A percentile compares a stretch with the other conserved stretches of the same genome.
Conservation (phyloP, 2,888 invertebrate genomes). For the Harpalus rubripes region DNA sequence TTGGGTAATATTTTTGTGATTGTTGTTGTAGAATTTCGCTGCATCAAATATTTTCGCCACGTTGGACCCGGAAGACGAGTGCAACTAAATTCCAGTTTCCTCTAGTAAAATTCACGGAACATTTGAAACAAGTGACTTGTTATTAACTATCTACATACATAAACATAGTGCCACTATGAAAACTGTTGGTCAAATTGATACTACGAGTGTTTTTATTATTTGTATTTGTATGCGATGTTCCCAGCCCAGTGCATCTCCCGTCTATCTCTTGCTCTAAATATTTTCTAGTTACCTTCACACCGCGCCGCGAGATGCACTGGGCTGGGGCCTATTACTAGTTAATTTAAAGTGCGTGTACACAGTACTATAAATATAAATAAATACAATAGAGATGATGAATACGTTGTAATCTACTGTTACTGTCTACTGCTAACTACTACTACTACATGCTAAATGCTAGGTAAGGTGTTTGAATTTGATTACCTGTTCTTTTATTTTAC, state of each 20-base stretch:
- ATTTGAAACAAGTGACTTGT: constrained; percentile 66
- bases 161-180: constrained; percentile 72
- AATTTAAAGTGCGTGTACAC: constrained; percentile 67
- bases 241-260: constrained; percentile 68
- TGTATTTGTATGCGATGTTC: constrained; percentile 65
- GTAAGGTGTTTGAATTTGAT: constrained; percentile 55
- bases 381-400: constrained; percentile 63
- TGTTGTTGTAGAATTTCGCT: constrained; percentile 83
- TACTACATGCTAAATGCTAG: neutral
- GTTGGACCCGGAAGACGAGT: constrained; percentile 82
- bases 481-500: constrained; percentile 33
- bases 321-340: constrained; percentile 67
- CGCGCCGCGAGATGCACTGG: constrained; percentile 67
- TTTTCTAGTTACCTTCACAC: constrained; percentile 61
- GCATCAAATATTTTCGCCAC: constrained; percentile 88
- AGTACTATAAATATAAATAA: constrained; percentile 67
- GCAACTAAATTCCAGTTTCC: constrained; percentile 69
- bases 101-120: constrained; percentile 47
- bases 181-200: constrained; percentile 69
- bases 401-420: constrained; percentile 39
- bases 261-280: constrained; percentile 45
- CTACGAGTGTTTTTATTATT: constrained; percentile 66
- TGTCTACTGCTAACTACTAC: too few relatives aligned
- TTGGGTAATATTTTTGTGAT: constrained; percentile 1
- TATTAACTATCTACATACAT: constrained; percentile 67